Evolutionary conservation across 2,888 invertebrate genomes (phyloP), one percentile per base, ranked within the genome.

Genomic region (Agrochola macilenta): DNA sequence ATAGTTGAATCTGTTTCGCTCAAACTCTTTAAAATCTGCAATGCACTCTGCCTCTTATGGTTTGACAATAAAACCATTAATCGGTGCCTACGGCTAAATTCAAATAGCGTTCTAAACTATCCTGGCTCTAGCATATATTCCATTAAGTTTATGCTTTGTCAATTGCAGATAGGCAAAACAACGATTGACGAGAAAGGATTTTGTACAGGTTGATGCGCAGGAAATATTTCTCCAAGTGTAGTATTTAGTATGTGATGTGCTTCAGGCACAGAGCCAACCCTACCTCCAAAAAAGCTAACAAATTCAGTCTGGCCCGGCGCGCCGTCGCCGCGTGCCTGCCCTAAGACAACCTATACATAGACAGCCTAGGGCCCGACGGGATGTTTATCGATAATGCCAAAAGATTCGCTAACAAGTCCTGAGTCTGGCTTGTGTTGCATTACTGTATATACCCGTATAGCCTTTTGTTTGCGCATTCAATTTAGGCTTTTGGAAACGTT

Each of bases 311-410:
- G 91, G 92, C 89, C 91, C 90, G 93, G 77, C 91, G 90, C 91
- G 90, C 88, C 91, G 91, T 84, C 88, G 93, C 94, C 92, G 92
- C 92, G 92, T 94, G 94, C 96, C 95, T 96, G 96, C 95, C 96
- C 96, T 96, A 94, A 95, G 94, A 92, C 95, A 96, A 96, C 94
- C 90, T 93, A 94, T 90, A 94, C 93, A 94, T 94, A 95, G 94
- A 89, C 92, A 90, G 92, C 94, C 94, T 95, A 95, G 95, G 94
- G 93, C 93, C 89, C 91, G 92, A 71, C 91, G 90, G 90, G 91
- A 90, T 91, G 91, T 91, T 93, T 91, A 89, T 91, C 91, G 91
- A 92, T 91, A 92, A 87, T 85, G 88, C 86, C 90, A 84, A 89
- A 89, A 89, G 86, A 87, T 90, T 88, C 87, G 79, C 82, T 89